Evolutionary conservation across 2,113 vertebrate species (phyloP).

Genomic region (Misgurnus mizolepis): DNA sequence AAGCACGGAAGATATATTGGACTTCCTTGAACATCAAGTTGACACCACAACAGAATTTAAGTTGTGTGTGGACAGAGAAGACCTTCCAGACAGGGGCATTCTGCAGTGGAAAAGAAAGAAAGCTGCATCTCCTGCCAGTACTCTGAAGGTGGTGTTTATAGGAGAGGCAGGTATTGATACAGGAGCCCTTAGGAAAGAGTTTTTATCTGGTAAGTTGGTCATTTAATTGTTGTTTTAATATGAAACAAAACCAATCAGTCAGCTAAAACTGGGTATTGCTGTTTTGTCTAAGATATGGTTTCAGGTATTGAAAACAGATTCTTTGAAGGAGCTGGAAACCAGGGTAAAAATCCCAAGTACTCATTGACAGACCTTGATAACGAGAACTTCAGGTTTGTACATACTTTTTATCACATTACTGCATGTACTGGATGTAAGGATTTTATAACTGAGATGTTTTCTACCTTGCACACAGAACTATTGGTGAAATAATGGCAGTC

Average conservation of each 20-base stretch:
- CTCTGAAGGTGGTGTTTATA: not conserved
- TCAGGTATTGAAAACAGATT: constrained; percentile 6
- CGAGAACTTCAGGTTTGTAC: no score
- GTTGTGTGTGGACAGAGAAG: constrained; percentile 7
- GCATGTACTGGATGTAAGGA: not conserved
- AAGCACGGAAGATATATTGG: not conserved
- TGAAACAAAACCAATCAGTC: not conserved
- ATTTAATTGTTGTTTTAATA: not conserved
- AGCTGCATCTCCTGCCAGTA: not conserved
- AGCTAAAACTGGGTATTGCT: not conserved
- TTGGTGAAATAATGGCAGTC: not conserved
- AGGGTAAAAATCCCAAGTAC: constrained; percentile 10
- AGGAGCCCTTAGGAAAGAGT: constrained; percentile 7
- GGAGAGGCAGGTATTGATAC: not conserved
- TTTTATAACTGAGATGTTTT: not conserved
- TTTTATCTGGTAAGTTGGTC: not conserved
- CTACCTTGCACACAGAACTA: not conserved
- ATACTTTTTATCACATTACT: not conserved
- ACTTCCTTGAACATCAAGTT: not conserved
- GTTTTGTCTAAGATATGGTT: not conserved
- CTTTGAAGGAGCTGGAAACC: not conserved
- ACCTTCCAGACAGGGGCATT: constrained; percentile 3
- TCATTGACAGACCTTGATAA: no score
- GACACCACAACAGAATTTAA: not conserved
- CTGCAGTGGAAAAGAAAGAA: not conserved